phyloP scores from a whole-genome alignment of 1,140 invertebrate species.

The Sesamia nonagrioides region DNA sequence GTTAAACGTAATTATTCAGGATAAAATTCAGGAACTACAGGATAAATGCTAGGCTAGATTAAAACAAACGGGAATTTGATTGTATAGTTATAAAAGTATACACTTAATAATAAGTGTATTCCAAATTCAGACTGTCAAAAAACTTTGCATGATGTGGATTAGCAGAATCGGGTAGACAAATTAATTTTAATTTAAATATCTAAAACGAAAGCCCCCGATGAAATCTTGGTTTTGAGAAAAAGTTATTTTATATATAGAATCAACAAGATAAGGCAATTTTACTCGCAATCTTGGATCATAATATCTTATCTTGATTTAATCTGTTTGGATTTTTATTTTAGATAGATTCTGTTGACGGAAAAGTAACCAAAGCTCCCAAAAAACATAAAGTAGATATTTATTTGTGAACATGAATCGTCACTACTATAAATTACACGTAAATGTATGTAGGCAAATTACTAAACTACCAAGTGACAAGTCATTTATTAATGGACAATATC shows the following conservation, averaged over 20 bases:
- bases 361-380: not conserved
- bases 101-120: too few relatives aligned
- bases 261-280: not conserved
- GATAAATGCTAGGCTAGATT: too few relatives aligned
- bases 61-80: too few relatives aligned
- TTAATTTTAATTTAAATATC: constrained; percentile 8
- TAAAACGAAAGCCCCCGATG: not conserved
- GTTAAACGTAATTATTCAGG: too few relatives aligned
- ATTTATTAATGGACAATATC: too few relatives aligned
- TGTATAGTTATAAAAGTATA: too few relatives aligned
- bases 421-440: too few relatives aligned
- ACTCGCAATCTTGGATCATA: not conserved
- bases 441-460: not conserved
- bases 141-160: not conserved
- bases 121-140: too few relatives aligned
- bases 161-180: too few relatives aligned
- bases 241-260: not conserved
- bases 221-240: not conserved
- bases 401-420: not conserved
- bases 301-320: too few relatives aligned
- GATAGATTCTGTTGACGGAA: not conserved
- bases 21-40: too few relatives aligned
- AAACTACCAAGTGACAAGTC: too few relatives aligned
- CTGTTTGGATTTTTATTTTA: not conserved
- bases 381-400: not conserved